phyloP scores from a whole-genome alignment of 2,113 vertebrate species.

The Rafetus swinhoei region DNA sequence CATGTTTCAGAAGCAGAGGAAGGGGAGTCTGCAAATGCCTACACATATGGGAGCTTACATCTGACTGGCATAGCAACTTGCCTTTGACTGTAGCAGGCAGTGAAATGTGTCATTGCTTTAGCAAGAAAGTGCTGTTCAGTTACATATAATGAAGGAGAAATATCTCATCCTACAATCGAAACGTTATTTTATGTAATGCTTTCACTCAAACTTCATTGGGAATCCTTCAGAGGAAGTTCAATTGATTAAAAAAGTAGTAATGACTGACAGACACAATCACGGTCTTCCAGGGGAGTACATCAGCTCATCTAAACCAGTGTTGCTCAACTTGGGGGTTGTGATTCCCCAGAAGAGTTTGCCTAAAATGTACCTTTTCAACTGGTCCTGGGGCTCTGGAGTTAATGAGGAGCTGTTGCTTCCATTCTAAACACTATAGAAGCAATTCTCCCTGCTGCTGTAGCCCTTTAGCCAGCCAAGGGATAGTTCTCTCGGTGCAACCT shows the following conservation, averaged over 20 bases:
- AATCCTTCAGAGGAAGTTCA: no score
- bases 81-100: constrained; percentile 31
- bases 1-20: not conserved
- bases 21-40: not conserved
- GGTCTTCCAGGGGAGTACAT: no score
- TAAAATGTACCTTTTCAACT: not conserved
- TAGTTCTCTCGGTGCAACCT: no score
- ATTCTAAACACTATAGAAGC: no score
- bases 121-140: constrained; percentile 5
- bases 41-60: not conserved
- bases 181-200: constrained; percentile 10
- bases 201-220: not conserved
- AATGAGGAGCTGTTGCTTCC: not conserved
- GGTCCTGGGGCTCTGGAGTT: not conserved
- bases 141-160: not conserved
- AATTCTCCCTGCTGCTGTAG: no score
- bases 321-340: no score
- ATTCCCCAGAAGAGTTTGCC: not conserved
- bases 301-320: no score
- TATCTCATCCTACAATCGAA: constrained; percentile 11
- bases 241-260: no score
- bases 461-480: no score
- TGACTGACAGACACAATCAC: no score
- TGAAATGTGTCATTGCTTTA: constrained; percentile 46
- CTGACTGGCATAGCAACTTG: not conserved